Conservation (phyloP, 2,113 vertebrate genomes). For the Malurus cyaneus region DNA sequence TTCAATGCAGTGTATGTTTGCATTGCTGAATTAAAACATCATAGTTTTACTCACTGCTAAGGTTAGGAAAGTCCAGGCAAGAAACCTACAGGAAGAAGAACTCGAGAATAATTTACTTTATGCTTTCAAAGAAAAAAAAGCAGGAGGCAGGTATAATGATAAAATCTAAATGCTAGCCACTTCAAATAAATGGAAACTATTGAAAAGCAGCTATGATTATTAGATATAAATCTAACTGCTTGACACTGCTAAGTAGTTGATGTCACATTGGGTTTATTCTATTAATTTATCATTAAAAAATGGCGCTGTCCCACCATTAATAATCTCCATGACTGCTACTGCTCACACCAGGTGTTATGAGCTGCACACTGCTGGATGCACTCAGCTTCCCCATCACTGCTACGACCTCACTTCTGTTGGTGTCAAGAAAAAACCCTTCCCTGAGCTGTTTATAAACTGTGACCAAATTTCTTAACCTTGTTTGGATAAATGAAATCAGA, state of each 20-base stretch:
- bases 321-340: not conserved
- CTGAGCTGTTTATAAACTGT: not conserved
- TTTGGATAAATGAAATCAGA: conserved; percentile 46
- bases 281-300: not conserved
- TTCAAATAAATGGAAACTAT: not conserved
- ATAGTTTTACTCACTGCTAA: not conserved
- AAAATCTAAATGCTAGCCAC: not conserved
- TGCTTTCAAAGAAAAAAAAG: not conserved
- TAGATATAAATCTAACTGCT: not conserved
- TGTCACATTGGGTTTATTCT: not conserved
- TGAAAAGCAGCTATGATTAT: not conserved
- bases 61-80: not conserved
- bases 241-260: not conserved
- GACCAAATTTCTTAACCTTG: conserved; percentile 16
- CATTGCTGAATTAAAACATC: not conserved
- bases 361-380: not conserved
- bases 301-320: not conserved
- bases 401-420: not conserved
- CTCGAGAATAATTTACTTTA: not conserved
- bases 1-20: not conserved
- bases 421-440: not conserved
- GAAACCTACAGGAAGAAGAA: not conserved
- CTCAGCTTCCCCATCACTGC: not conserved
- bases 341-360: not conserved
- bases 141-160: not conserved